Evolutionary conservation across 2,888 invertebrate species (phyloP).

Genomic region (Drosophila dives): DNA sequence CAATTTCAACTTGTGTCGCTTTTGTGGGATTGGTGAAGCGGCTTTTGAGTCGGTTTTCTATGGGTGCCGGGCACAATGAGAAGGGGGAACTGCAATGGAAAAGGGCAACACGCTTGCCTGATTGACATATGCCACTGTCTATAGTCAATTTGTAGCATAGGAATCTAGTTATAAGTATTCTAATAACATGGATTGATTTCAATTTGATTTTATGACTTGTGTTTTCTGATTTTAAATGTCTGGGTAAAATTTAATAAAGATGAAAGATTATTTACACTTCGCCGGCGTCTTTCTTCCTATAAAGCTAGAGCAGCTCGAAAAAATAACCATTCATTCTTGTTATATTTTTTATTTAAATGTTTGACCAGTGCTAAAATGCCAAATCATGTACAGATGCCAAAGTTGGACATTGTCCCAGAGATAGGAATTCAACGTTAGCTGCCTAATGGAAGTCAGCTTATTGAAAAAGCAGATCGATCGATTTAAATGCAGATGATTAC

Average conservation of each 20-base stretch:
- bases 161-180: background rate
- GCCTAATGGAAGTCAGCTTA: slow-evolving; percentile 65
- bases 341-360: slow-evolving; percentile 18
- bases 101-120: slow-evolving; percentile 12
- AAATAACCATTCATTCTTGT: background rate
- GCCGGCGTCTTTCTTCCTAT: background rate
- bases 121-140: slow-evolving; percentile 34
- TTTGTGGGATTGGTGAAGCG: slow-evolving; percentile 14
- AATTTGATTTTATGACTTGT: background rate
- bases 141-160: slow-evolving; percentile 1
- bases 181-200: background rate
- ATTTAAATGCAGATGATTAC: slow-evolving; percentile 64
- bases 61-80: background rate
- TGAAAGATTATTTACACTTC: background rate
- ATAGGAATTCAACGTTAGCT: slow-evolving; percentile 14
- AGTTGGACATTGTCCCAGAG: slow-evolving; percentile 67
- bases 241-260: background rate
- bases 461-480: slow-evolving; percentile 61
- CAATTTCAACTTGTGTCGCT: slow-evolving; percentile 34
- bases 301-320: background rate
- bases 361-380: slow-evolving; percentile 53
- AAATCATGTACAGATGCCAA: slow-evolving; percentile 60
- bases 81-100: background rate
- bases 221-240: background rate
- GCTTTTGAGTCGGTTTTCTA: slow-evolving; percentile 10